Evolutionary conservation across 2,797 vertebrate species (phyloP), one percentile per base, ranked within the genome.

Genomic region (Arnoldichthys spilopterus): DNA sequence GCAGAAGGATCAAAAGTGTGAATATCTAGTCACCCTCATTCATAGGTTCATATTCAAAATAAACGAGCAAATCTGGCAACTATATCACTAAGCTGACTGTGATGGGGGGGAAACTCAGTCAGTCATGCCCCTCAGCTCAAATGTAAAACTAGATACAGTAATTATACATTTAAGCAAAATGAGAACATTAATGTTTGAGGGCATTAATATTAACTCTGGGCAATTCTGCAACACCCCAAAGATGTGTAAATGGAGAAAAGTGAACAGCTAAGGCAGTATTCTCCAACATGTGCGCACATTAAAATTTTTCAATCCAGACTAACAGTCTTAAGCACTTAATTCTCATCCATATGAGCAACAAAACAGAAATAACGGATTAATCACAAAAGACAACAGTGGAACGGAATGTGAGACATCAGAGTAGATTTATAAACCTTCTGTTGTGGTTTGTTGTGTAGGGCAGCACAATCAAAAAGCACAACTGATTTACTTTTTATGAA

Each of bases 81-180:
- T 68, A 34, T 40, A 22, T 32, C 34, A 59, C 69, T 24, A 61
- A 72, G 28, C 40, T 28, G 45, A n/a, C 45, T 18, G 40, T 8
- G 40, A 43, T 16, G 15, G 15, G 18, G 6, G 32, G 32, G 13
- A 59, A 54, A 34, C 30, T 32, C 34, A 20, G 34, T 12, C 9
- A 47, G 43, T 49, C 7, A n/a, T n/a, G 7, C 24, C 43, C 74
- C 45, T 75, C 53, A 56, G 64, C 80, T 32, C 26, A 83, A 80
- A 85, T 88, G 81, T 84, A 82, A 86, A 90, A 89, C 86, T 20
- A 79, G 86, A 87, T 84, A 80, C 74, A 80, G 54, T 62, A 79
- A 28, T 30, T 80, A 80, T 82, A 88, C 82, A 88, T 86, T 86
- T n/a, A n/a, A n/a, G n/a, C n/a, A n/a, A n/a, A n/a, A n/a, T n/a